Conservation (phyloP, 2,888 invertebrate species). For the Chesias legatella region DNA sequence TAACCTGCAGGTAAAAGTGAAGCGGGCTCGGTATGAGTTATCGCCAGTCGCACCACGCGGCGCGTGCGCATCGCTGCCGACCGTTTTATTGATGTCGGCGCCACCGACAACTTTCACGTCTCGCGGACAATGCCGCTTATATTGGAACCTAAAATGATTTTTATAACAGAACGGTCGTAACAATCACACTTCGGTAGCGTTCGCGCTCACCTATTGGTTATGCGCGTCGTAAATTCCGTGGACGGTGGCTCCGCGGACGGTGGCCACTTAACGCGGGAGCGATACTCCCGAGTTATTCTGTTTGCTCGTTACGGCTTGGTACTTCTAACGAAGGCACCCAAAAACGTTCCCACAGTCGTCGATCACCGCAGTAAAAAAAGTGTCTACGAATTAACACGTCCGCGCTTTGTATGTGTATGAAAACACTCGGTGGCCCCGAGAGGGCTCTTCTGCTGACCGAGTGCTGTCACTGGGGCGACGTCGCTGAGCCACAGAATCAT, state of each 20-base stretch:
- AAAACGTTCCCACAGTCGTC: slow-evolving; percentile 79
- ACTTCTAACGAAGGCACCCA: slow-evolving; percentile 75
- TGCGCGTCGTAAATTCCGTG: slow-evolving; percentile 66
- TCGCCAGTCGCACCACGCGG: slow-evolving; percentile 41
- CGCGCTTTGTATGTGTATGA: slow-evolving; percentile 73
- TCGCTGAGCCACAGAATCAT: slow-evolving; percentile 35
- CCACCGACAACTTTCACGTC: slow-evolving; percentile 76
- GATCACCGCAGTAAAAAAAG: slow-evolving; percentile 74
- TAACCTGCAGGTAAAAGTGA: slow-evolving; percentile 49
- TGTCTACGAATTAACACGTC: slow-evolving; percentile 80
- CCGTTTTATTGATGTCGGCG: slow-evolving; percentile 76
- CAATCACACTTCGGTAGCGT: slow-evolving; percentile 50
- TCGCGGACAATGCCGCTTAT: slow-evolving; percentile 73
- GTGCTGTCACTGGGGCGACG: slow-evolving; percentile 55
- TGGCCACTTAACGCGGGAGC: slow-evolving; percentile 73
- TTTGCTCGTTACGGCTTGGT: slow-evolving; percentile 75
- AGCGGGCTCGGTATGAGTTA: slow-evolving; percentile 51
- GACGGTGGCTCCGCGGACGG: slow-evolving; percentile 57
- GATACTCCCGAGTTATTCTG: slow-evolving; percentile 69
- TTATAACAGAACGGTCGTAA: slow-evolving; percentile 57
- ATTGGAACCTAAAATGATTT: slow-evolving; percentile 73
- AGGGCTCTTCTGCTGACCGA: slow-evolving; percentile 74
- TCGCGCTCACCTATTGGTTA: slow-evolving; percentile 57
- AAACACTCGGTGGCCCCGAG: slow-evolving; percentile 71
- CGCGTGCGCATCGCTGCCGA: slow-evolving; percentile 58